Base-by-base conservation (phyloP, 2,113 vertebrate species). In the Ifrita kowaldi region DNA sequence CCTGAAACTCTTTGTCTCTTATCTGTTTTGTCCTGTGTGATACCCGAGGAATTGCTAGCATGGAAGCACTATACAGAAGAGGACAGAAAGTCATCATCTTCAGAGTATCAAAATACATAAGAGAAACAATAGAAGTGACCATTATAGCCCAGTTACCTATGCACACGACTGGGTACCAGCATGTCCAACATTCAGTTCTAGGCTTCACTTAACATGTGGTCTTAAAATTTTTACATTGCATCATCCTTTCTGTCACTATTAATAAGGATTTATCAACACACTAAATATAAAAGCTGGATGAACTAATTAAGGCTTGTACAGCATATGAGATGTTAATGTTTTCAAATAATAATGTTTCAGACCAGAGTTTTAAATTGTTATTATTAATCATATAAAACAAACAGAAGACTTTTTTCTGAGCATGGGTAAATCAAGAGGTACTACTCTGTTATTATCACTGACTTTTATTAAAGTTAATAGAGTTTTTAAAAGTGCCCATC, bases 241-340 rank as follows among this genome's bases (percentile, higher is more conserved):
- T 89, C 83, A 93, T 64, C 19, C 13, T 56, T 87, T 80, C 50
- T 80, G 46, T 63, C 39, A 78, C 37, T 60, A 89, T 59, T 83
- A 89, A 91, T 79, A 84, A 93, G 21, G 37, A 52, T 70, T 91
- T 96, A 83, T 67, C 62, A 87, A 55, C 49, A 77, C 56, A 83
- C 30, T 85, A 90, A 90, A 92, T 52, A 92, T 23, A 90, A 33
- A 81, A 73, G 42, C 44, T 50, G 16, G 17, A 73, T 1, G 3
- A 85, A 85, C 37, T 95, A 89, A 95, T 95, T 84, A 90, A 89
- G 50, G 71, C 64, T 83, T 92, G 18, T 67, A 64, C 41, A 68
- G 35, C 16, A 46, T 67, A 35, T 71, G 24, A 93, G 28, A 79
- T 80, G 75, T 30, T 78, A 80, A 81, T 42, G 64, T 28, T 94